Conservation (phyloP, 2,797 vertebrate species). For the Lycodopsis pacificus region DNA sequence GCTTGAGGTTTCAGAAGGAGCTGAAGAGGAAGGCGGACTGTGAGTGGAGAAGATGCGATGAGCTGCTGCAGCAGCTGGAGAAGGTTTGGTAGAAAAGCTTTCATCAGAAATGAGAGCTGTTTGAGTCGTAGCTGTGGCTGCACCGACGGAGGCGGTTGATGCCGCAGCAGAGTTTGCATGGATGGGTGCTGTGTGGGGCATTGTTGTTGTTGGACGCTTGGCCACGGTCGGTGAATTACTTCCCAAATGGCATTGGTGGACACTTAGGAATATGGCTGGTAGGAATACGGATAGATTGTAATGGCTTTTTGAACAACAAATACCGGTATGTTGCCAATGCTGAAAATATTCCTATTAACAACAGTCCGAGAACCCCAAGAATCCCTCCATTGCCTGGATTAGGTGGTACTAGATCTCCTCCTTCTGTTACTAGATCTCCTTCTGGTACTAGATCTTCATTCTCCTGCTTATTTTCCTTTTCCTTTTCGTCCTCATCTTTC, state of each 20-base stretch:
- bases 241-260: too few species aligned
- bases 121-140: neutral
- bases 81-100: neutral
- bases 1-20: neutral
- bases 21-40: neutral
- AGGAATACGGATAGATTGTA: too few species aligned
- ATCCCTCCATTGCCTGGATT: too few species aligned
- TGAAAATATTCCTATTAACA: neutral
- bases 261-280: too few species aligned
- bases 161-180: too few species aligned
- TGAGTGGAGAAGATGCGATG: neutral
- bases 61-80: neutral
- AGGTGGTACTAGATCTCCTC: neutral
- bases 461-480: neutral
- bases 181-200: neutral
- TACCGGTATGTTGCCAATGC: rapidly evolving
- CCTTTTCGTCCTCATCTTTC: neutral
- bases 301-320: neutral
- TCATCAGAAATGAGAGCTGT: neutral
- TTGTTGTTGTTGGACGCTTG: neutral
- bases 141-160: neutral
- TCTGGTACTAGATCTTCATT: neutral
- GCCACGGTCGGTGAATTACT: neutral
- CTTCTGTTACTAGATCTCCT: neutral
- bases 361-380: neutral